Base-by-base conservation (phyloP, 2,797 vertebrate species). In the Hypotaenidia okinawae region DNA sequence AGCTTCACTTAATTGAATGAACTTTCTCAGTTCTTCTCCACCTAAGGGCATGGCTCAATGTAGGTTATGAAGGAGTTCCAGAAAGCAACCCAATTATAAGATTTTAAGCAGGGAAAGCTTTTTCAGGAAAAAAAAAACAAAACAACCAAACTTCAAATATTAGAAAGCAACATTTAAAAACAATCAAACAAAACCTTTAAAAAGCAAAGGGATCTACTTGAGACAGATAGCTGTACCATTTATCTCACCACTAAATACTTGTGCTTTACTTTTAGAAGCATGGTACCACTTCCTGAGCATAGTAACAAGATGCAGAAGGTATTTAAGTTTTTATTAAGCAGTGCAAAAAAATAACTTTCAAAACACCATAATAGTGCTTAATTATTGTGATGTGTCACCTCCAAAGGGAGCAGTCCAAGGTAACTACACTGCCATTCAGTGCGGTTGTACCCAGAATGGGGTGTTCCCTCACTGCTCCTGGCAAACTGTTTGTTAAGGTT, bases 201-300 rank as follows among this genome's bases (percentile, higher is more conserved):
- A 89, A 94, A 78, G 54, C 75, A 84, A 58, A 89, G 30, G 47
- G 47, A 79, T 95, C 67, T 92, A 49, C 75, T 59, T 49, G 33
- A 63, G 69, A 90, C 39, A 82, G 30, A 57, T 57, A 85, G 39
- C 22, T 77, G 41, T 59, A 41, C 55, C 27, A 25, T 92, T 89
- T 75, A 49, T 88, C 52, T 84, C 41, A 59, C 67, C 35, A 39
- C 39, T 77, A 70, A 72, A 51, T 87, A 49, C 61, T 72, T 94
- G 45, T 94, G 59, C 55, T 92, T 97, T 93, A 75, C 54, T 37
- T 89, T 92, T 68, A 59, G 68, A 51, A 91, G 73, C 51, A 43
- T 85, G 33, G 37, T 90, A 77, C 68, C 17, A 1, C 51, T 75
- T 68, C 54, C 25, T 58, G 17, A 85, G 23, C 39, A n/a, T 10